Evolutionary conservation across 2,113 vertebrate species (phyloP).

Genomic region (Lichenostomus cassidix): DNA sequence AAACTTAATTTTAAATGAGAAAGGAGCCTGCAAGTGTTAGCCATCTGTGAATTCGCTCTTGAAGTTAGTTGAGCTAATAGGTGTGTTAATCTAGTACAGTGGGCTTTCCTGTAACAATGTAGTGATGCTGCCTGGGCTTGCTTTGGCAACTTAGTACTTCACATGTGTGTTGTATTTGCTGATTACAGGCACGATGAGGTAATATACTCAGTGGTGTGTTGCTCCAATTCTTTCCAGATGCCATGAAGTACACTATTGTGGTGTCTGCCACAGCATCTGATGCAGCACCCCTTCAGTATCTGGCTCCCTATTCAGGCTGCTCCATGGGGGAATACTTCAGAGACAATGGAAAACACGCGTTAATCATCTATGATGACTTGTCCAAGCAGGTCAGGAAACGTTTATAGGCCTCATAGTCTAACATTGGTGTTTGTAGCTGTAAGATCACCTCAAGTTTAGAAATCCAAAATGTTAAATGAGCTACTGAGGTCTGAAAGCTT

Average conservation of each 20-base stretch:
- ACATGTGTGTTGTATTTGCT: background rate
- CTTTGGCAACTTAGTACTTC: background rate
- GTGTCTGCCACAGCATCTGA: conserved; percentile 96
- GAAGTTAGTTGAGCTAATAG: background rate
- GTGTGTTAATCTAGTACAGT: rapidly evolving
- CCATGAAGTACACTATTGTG: conserved; percentile 98
- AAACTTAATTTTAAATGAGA: background rate
- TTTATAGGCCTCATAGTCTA: background rate
- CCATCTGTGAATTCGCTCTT: background rate
- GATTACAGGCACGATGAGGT: background rate
- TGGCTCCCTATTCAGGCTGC: conserved; percentile 96
- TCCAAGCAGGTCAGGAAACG: conserved; percentile 88
- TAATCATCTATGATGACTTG: conserved; percentile 98
- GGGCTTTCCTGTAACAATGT: background rate
- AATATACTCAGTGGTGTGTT: background rate
- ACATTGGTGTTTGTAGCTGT: background rate
- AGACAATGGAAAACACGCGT: conserved; percentile 94
- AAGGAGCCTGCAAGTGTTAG: background rate
- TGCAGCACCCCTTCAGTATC: conserved; percentile 94
- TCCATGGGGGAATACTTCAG: conserved; percentile 98
- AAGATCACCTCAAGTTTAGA: background rate
- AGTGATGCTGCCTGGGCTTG: background rate
- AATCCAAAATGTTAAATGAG: background rate
- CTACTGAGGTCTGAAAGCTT: background rate
- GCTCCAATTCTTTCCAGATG: conserved; percentile 71